Conservation (phyloP, 2,888 invertebrate genomes). For the Lithosia quadra region DNA sequence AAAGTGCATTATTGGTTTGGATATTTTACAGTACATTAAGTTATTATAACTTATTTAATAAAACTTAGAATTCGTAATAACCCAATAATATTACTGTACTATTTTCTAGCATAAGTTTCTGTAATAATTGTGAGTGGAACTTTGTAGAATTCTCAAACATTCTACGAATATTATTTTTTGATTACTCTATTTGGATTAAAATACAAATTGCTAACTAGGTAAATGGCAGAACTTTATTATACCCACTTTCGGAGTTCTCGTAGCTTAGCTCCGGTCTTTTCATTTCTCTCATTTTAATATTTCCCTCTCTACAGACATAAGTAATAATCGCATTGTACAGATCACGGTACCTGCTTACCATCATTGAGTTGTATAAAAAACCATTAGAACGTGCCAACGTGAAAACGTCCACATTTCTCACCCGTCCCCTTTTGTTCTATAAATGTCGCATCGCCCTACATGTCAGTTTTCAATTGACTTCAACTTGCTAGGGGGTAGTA, state of each 20-base stretch:
- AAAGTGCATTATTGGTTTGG: too few species aligned
- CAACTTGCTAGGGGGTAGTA: slow-evolving; percentile 4
- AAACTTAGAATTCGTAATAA: too few species aligned
- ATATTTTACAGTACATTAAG: too few species aligned
- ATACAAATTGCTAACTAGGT: neutral
- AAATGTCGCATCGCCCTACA: neutral
- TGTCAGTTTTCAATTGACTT: slow-evolving; percentile 8
- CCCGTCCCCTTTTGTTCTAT: slow-evolving; percentile 8
- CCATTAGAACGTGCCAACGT: neutral
- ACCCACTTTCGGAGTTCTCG: neutral
- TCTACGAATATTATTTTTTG: neutral
- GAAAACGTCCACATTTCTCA: slow-evolving; percentile 2
- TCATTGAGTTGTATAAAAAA: neutral
- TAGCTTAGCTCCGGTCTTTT: neutral
- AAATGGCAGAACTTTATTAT: neutral
- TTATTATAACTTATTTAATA: too few species aligned
- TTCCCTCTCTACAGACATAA: neutral
- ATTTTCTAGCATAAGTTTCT: neutral
- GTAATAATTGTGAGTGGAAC: neutral
- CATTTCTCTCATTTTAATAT: neutral
- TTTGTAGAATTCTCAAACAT: neutral
- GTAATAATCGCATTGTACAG: neutral
- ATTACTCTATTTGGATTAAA: neutral
- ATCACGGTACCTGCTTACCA: neutral
- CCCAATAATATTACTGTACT: too few species aligned